Percentiles rank a stretch among this genome's conserved stretches.
Evolutionary conservation across 2,888 invertebrate species (phyloP).

Genomic region (Biston betularia): DNA sequence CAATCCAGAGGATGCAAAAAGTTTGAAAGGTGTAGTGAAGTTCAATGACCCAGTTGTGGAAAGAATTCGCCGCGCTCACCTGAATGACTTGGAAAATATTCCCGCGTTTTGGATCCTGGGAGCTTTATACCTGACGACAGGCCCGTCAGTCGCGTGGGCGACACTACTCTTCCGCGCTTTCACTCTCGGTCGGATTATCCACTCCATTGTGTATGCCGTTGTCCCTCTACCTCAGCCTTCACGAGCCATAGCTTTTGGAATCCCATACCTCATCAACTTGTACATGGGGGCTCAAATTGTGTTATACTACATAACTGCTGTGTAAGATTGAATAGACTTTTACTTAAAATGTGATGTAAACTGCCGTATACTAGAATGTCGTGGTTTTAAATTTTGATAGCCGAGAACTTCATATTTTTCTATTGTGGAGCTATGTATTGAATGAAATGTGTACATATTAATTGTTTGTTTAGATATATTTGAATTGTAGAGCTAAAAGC

Average conservation of each 20-base stretch:
- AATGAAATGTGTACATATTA: not conserved
- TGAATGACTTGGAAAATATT: slow-evolving; percentile 91
- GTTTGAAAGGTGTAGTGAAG: slow-evolving; percentile 65
- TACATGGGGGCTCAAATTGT: slow-evolving; percentile 73
- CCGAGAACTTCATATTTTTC: not conserved
- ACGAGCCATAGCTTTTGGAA: slow-evolving; percentile 65
- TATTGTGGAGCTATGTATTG: not conserved
- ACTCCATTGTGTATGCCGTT: slow-evolving; percentile 89
- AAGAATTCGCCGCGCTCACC: slow-evolving; percentile 85
- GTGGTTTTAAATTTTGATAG: too few species aligned
- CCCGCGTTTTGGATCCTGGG: slow-evolving; percentile 87
- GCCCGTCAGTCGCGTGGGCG: slow-evolving; percentile 77
- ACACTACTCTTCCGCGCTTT: slow-evolving; percentile 79
- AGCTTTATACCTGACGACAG: slow-evolving; percentile 86
- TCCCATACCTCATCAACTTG: slow-evolving; percentile 61
- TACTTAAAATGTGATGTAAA: not conserved
- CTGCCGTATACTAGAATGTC: too few species aligned
- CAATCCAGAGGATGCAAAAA: slow-evolving; percentile 71
- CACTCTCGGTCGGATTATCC: slow-evolving; percentile 84
- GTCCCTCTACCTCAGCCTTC: slow-evolving; percentile 86
- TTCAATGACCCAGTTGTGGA: slow-evolving; percentile 70
- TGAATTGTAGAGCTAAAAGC: too few species aligned
- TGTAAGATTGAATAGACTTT: slow-evolving; percentile 43
- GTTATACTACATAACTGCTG: slow-evolving; percentile 58
- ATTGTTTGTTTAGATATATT: too few species aligned